Percentiles rank a stretch among this genome's conserved stretches.
Evolutionary conservation across 2,113 vertebrate species (phyloP).

Genomic region (Rissa tridactyla): DNA sequence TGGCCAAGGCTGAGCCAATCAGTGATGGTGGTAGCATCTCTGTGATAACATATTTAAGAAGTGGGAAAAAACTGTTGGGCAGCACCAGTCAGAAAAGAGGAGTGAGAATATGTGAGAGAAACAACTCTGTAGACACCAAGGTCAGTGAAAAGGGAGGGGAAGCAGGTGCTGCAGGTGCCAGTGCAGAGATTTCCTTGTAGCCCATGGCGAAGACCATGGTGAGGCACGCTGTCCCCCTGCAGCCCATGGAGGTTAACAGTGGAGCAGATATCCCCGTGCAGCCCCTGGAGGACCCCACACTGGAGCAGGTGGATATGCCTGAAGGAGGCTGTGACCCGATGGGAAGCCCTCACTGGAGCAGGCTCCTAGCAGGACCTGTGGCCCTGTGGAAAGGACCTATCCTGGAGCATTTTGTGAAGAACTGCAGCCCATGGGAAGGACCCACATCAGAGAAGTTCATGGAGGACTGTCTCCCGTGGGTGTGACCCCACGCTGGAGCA

Average conservation of each 20-base stretch:
- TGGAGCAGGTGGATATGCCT: neutral
- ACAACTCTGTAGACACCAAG: neutral
- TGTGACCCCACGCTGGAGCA: neutral
- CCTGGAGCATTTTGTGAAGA: neutral
- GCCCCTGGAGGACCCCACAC: neutral
- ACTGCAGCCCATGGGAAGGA: neutral
- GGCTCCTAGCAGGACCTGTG: neutral
- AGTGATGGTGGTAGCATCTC: fast-evolving
- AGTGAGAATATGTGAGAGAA: neutral
- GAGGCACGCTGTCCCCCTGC: too few relatives aligned
- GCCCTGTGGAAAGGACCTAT: neutral
- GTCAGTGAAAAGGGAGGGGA: neutral
- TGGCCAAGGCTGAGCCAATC: neutral
- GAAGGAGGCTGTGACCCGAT: neutral
- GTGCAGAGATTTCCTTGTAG: neutral
- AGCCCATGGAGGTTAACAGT: neutral
- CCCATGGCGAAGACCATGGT: neutral
- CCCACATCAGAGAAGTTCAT: neutral
- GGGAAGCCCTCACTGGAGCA: neutral
- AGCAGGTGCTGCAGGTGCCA: neutral
- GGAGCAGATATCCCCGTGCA: neutral
- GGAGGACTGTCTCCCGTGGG: neutral
- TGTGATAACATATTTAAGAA: neutral
- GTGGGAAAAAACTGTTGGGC: fast-evolving
- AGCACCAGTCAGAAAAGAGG: neutral